Conservation (phyloP, 2,113 vertebrate genomes). For the Megaceryle torquata region DNA sequence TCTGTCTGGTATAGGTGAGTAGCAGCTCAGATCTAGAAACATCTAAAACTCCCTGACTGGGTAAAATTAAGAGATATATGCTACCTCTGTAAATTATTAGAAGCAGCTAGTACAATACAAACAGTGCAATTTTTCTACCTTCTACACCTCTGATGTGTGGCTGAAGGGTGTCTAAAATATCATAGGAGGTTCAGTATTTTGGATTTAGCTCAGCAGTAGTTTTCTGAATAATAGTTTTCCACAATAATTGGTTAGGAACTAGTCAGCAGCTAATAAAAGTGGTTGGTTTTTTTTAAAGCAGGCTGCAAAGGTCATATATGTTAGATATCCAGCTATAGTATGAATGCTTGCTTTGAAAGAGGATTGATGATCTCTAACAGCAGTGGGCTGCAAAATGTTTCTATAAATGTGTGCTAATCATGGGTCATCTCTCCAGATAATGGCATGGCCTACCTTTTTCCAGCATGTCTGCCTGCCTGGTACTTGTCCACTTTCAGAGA, state of each 20-base stretch:
- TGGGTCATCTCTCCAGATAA: not conserved
- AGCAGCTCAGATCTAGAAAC: not conserved
- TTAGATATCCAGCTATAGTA: not conserved
- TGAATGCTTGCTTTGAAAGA: not conserved
- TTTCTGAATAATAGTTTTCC: not conserved
- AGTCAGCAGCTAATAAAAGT: not conserved
- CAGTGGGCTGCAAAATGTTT: not conserved
- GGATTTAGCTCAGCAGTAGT: not conserved
- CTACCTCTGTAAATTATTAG: not conserved
- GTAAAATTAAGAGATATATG: not conserved
- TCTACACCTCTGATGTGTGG: not conserved
- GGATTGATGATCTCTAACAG: not conserved
- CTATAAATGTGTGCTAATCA: not conserved
- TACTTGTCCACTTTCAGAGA: not conserved
- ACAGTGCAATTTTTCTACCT: not conserved
- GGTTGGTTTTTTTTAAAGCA: not conserved
- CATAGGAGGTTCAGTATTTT: not conserved
- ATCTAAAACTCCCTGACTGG: not conserved
- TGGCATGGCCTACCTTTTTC: not conserved
- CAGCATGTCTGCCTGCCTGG: not conserved
- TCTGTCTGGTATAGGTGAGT: not conserved
- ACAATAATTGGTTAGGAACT: not conserved
- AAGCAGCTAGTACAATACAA: not conserved
- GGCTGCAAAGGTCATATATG: not conserved
- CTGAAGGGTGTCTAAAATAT: not conserved